phyloP scores from a whole-genome alignment of 1,140 invertebrate species.

The Tetragonula clypearis region DNA sequence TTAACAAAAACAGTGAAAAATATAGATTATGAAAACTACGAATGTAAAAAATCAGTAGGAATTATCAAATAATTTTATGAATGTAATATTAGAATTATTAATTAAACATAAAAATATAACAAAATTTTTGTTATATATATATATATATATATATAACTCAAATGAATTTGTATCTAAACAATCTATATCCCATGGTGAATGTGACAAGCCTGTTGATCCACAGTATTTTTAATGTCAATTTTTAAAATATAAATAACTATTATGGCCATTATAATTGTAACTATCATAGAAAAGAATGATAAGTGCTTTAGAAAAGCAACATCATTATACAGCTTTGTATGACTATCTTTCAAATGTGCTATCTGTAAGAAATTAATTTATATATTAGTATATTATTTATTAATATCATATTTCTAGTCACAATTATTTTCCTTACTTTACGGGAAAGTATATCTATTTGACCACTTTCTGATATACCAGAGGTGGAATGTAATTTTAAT shows the following conservation, averaged over 20 bases:
- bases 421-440: conserved; percentile 65
- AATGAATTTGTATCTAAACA: conserved; percentile 5
- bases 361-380: conserved; percentile 71
- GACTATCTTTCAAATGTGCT: conserved; percentile 72
- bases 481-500: conserved; percentile 60
- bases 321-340: conserved; percentile 71
- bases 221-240: conserved; percentile 61
- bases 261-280: conserved; percentile 72
- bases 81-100: background rate
- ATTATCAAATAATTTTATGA: no score
- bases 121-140: background rate
- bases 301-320: conserved; percentile 72
- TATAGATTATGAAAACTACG: background rate
- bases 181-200: conserved; percentile 41
- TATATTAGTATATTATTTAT: conserved; percentile 5
- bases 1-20: background rate
- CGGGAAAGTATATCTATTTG: conserved; percentile 71
- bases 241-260: conserved; percentile 66
- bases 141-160: background rate
- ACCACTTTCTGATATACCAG: conserved; percentile 59
- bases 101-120: conserved; percentile 20
- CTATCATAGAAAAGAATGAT: conserved; percentile 72
- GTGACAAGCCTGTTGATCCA: conserved; percentile 51
- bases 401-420: background rate
- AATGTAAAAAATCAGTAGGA: background rate